phyloP scores from a whole-genome alignment of 2,113 vertebrate genomes.

The Crotalus helleri region DNA sequence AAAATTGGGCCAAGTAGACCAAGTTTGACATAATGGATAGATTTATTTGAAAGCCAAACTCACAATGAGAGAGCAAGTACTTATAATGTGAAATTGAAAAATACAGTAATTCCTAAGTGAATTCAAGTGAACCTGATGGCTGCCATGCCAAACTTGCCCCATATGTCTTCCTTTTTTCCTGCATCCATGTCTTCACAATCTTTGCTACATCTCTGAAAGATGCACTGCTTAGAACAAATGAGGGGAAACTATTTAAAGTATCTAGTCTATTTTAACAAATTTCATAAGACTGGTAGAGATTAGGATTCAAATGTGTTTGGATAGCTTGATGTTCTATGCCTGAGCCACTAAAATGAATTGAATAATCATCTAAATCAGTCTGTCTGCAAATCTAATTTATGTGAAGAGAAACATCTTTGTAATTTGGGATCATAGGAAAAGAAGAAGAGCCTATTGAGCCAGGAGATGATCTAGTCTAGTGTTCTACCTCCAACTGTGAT shows the following conservation, averaged over 20 bases:
- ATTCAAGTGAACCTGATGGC: not conserved
- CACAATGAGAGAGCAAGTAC: not conserved
- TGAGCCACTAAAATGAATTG: not conserved
- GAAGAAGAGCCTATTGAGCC: not conserved
- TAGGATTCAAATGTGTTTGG: not conserved
- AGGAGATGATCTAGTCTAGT: not conserved
- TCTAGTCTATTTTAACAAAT: not conserved
- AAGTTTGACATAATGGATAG: not conserved
- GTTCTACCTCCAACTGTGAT: not conserved
- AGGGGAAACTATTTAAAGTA: not conserved
- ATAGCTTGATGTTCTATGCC: not conserved
- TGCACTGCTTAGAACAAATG: conserved; percentile 9
- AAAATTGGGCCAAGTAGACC: not conserved
- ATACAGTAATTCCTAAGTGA: not conserved
- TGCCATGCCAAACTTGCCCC: not conserved
- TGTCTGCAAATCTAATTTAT: not conserved
- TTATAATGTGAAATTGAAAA: accelerated
- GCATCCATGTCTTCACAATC: not conserved
- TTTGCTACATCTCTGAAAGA: not conserved
- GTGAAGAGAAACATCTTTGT: not conserved
- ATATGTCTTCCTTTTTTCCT: not conserved
- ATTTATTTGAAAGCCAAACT: conserved; percentile 10
- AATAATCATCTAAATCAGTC: not conserved
- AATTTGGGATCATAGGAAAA: not conserved
- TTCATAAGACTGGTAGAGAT: not conserved